Conservation (phyloP, 2,888 invertebrate genomes). For the Cephonodes hylas region DNA sequence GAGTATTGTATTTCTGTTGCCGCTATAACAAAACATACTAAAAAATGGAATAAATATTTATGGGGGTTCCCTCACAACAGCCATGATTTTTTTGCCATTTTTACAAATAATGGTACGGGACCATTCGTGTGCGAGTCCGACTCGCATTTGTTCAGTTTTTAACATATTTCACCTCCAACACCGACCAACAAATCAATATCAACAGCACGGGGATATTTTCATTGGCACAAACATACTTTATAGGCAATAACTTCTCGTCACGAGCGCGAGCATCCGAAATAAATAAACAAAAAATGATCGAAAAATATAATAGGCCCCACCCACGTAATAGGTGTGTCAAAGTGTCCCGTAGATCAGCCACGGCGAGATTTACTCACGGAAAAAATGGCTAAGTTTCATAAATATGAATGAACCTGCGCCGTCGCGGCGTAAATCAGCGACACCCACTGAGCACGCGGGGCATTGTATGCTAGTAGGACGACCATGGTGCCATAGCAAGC, state of each 20-base stretch:
- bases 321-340: conserved; percentile 4
- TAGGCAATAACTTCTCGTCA: conserved; percentile 6
- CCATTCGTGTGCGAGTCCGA: too few relatives aligned
- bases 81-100: too few relatives aligned
- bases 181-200: neutral
- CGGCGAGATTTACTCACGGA: conserved; percentile 57
- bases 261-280: neutral
- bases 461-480: conserved; percentile 31
- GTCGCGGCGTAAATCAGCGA: conserved; percentile 65
- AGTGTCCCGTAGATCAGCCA: conserved; percentile 56
- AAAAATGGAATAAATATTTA: too few relatives aligned
- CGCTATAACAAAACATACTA: too few relatives aligned
- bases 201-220: neutral
- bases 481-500: too few relatives aligned
- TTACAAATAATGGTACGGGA: too few relatives aligned
- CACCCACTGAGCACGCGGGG: conserved; percentile 67
- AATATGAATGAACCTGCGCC: conserved; percentile 68
- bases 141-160: too few relatives aligned
- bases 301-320: conserved; percentile 5
- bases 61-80: too few relatives aligned
- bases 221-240: neutral
- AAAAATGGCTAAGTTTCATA: conserved; percentile 67
- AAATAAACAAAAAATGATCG: neutral
- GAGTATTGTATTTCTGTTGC: too few relatives aligned
- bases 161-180: neutral